Conservation (phyloP, 2,113 vertebrate genomes). For the Rousettus leschenaultii region DNA sequence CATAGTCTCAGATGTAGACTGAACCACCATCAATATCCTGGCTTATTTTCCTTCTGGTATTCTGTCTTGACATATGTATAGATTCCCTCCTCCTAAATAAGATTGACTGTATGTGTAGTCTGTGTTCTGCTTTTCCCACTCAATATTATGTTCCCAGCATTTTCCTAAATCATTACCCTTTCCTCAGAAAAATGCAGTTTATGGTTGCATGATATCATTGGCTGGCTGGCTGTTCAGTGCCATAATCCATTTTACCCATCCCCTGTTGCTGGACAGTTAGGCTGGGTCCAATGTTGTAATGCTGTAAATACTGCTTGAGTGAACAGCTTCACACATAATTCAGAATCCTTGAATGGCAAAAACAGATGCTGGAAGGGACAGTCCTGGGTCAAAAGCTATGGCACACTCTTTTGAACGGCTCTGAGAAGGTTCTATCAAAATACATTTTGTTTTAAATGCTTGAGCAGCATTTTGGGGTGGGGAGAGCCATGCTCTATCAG, state of each 20-base stretch:
- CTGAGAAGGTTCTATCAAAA: background rate
- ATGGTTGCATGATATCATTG: too few relatives aligned
- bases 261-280: background rate
- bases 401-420: background rate
- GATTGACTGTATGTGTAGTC: fast-evolving
- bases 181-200: background rate
- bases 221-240: background rate
- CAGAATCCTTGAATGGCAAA: background rate
- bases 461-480: background rate
- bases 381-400: background rate
- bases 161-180: background rate
- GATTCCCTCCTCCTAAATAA: background rate
- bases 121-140: background rate
- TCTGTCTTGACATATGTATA: background rate
- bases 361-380: background rate
- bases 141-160: background rate
- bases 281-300: background rate
- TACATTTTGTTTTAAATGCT: background rate
- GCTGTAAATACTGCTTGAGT: background rate
- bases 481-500: background rate
- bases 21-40: background rate
- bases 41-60: background rate
- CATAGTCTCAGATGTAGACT: background rate
- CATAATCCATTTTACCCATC: too few relatives aligned
- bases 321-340: background rate